These are phyloP conservation scores for Oreochromis niloticus DNA, from an alignment of 2,113 vertebrate genomes.

Conservation along the genomic window DNA sequence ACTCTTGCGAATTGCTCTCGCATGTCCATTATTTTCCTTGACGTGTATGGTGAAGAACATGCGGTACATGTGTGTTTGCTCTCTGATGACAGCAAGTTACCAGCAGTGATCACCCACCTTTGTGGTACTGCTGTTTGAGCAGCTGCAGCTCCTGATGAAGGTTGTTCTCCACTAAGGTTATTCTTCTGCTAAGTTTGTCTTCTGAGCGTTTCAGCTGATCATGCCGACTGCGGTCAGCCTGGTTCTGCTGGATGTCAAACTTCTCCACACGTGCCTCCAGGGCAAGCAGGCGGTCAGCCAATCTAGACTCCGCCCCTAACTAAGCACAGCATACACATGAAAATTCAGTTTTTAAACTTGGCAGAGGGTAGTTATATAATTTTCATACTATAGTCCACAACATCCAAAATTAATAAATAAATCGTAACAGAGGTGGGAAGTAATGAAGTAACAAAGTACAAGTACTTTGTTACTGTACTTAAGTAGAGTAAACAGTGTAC, in stretches of 20 bases:
- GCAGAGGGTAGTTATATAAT: accelerated
- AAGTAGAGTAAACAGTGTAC: not conserved
- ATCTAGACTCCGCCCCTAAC: conserved; percentile 63
- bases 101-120: conserved; percentile 64
- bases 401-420: not conserved
- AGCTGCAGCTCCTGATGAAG: conserved; percentile 76
- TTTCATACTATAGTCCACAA: not conserved
- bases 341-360: not conserved
- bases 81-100: conserved; percentile 15
- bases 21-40: not conserved
- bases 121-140: conserved; percentile 77
- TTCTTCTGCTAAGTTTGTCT: conserved; percentile 64
- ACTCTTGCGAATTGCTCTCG: not conserved
- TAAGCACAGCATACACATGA: conserved; percentile 41
- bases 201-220: conserved; percentile 61
- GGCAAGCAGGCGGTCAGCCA: conserved; percentile 54
- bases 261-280: conserved; percentile 65
- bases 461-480: not conserved
- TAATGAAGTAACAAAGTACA: not conserved
- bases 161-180: conserved; percentile 69
- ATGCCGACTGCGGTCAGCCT: conserved; percentile 20
- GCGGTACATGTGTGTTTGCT: conserved; percentile 13
- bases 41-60: not conserved
- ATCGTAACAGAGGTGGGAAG: not conserved
- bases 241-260: conserved; percentile 48